phyloP scores from a whole-genome alignment of 2,888 invertebrate genomes.

The Ectropis crepuscularia region DNA sequence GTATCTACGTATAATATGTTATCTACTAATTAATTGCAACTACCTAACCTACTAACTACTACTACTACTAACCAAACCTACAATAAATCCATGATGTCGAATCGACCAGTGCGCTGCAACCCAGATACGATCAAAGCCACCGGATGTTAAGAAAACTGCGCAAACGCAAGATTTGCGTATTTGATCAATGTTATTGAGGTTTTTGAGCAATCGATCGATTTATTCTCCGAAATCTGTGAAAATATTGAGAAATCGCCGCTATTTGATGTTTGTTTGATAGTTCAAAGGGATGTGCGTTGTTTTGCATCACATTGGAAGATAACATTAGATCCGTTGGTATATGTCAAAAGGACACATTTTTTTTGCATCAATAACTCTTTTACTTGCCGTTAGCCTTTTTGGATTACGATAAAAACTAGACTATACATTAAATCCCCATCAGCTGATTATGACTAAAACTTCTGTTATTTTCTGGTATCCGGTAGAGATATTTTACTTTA shows the following conservation, averaged over 20 bases:
- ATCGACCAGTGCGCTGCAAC: background rate
- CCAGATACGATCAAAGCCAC: slow-evolving; percentile 47
- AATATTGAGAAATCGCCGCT: slow-evolving; percentile 30
- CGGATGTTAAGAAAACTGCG: slow-evolving; percentile 42
- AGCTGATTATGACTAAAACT: too few relatives aligned
- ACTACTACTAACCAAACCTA: too few relatives aligned
- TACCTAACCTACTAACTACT: too few relatives aligned
- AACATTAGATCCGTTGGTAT: slow-evolving; percentile 1
- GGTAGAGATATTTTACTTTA: too few relatives aligned
- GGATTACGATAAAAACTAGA: too few relatives aligned
- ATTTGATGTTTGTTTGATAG: slow-evolving; percentile 25
- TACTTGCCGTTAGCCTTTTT: too few relatives aligned
- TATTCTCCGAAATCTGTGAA: slow-evolving; percentile 34
- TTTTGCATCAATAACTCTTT: too few relatives aligned
- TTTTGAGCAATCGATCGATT: slow-evolving; percentile 32
- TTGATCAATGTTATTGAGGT: slow-evolving; percentile 25
- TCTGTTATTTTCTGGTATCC: too few relatives aligned
- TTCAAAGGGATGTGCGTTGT: slow-evolving; percentile 24
- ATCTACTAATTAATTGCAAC: too few relatives aligned
- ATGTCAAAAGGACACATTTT: background rate
- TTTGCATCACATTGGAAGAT: slow-evolving; percentile 8
- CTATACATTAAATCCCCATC: too few relatives aligned
- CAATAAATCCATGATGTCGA: background rate
- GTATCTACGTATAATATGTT: too few relatives aligned
- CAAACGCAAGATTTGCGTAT: slow-evolving; percentile 30